A percentile compares a stretch with the other conserved stretches of the same genome.
These are phyloP conservation scores for Itoplectis maculator DNA, from an alignment of 2,888 invertebrate species.

Conservation along the genomic window DNA sequence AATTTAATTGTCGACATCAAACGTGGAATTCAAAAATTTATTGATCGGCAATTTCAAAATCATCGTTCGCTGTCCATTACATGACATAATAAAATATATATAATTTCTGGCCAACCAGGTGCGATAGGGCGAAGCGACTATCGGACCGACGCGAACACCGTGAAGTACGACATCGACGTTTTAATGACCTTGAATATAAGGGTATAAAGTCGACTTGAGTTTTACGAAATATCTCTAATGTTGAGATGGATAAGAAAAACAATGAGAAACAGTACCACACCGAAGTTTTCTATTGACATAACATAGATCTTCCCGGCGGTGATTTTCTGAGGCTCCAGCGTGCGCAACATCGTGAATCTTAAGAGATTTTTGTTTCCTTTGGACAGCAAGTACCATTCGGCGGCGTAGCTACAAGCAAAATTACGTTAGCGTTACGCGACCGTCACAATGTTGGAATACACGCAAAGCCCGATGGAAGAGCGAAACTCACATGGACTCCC, in stretches of 20 bases:
- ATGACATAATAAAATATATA: background rate
- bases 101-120: background rate
- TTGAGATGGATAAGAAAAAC: no score
- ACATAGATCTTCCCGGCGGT: slow-evolving; percentile 9
- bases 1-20: no score
- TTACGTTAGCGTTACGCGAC: background rate
- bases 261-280: no score
- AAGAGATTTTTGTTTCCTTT: slow-evolving; percentile 29
- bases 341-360: slow-evolving; percentile 49
- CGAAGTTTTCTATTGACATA: slow-evolving; percentile 3
- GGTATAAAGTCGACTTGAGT: background rate
- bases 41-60: no score
- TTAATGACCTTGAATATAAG: slow-evolving; percentile 8
- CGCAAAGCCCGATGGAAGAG: background rate
- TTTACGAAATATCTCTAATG: background rate
- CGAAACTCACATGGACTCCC: slow-evolving; percentile 51
- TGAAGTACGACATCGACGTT: slow-evolving; percentile 3
- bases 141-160: slow-evolving; percentile 11
- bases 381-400: background rate
- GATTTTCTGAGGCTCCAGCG: slow-evolving; percentile 33
- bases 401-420: background rate
- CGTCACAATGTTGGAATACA: background rate
- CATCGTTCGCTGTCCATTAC: background rate
- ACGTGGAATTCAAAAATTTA: no score
- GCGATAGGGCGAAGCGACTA: background rate